Conservation (phyloP, 2,113 vertebrate genomes). For the Toxostoma redivivum region DNA sequence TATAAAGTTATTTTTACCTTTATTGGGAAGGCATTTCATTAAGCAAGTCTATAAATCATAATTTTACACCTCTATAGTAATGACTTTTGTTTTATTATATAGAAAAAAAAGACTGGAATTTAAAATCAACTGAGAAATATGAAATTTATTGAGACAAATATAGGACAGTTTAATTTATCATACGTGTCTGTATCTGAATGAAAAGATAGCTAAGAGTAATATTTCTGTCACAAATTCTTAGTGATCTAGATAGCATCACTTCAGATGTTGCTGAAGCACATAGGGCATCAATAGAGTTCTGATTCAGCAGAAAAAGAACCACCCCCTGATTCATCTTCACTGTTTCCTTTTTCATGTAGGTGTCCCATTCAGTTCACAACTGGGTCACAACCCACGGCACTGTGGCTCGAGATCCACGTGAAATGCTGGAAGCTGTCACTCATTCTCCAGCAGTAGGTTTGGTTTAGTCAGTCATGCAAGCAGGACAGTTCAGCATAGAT, state of each 20-base stretch:
- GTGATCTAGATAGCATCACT: background rate
- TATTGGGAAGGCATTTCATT: background rate
- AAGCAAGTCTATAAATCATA: background rate
- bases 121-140: background rate
- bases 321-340: background rate
- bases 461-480: background rate
- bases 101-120: background rate
- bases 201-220: background rate
- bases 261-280: background rate
- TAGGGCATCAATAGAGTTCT: background rate
- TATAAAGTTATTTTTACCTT: background rate
- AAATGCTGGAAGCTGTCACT: background rate
- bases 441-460: background rate
- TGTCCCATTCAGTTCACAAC: background rate
- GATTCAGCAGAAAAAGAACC: conserved; percentile 13
- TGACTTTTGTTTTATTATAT: background rate
- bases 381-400: background rate
- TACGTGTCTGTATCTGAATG: background rate
- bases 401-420: background rate
- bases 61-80: background rate
- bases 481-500: background rate
- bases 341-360: background rate
- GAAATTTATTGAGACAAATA: background rate
- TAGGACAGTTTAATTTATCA: background rate
- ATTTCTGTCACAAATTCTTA: background rate